These are phyloP conservation scores for Drosophila acutilabella DNA, from an alignment of 2,888 invertebrate species.

Conservation along the genomic window DNA sequence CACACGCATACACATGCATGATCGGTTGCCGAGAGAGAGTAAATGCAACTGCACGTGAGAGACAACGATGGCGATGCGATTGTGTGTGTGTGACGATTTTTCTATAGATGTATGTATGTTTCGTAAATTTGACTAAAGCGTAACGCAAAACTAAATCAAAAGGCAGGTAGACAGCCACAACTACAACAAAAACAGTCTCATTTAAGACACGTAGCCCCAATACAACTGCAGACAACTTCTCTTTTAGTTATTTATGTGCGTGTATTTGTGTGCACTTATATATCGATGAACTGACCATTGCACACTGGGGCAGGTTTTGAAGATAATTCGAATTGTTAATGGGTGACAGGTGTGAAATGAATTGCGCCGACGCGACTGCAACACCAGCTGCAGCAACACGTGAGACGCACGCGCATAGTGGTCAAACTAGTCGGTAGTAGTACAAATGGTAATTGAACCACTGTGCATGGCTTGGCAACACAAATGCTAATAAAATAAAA, in stretches of 20 bases:
- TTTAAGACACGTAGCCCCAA: constrained; percentile 45
- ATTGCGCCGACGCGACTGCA: constrained; percentile 64
- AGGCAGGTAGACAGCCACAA: constrained; percentile 61
- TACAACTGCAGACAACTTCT: constrained; percentile 16
- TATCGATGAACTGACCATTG: constrained; percentile 61
- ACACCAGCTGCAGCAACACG: constrained; percentile 51
- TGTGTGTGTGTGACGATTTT: constrained; percentile 14
- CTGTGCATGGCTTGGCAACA: constrained; percentile 56
- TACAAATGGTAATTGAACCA: constrained; percentile 39
- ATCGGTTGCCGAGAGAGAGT: constrained; percentile 45
- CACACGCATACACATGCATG: constrained; percentile 32
- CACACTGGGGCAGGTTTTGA: constrained; percentile 56
- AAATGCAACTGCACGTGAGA: constrained; percentile 56
- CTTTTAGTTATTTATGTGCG: constrained; percentile 1
- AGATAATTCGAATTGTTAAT: constrained; percentile 62
- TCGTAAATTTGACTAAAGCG: constrained; percentile 77
- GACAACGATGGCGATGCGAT: constrained; percentile 25
- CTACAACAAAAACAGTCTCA: constrained; percentile 40
- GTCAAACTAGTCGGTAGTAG: constrained; percentile 19
- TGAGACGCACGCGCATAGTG: constrained; percentile 61
- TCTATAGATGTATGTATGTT: neutral
- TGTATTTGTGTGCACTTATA: constrained; percentile 24
- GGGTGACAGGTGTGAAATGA: constrained; percentile 72
- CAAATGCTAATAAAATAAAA: constrained; percentile 76
- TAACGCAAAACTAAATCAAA: constrained; percentile 73